Percentiles rank a stretch among this genome's conserved stretches.
These are phyloP conservation scores for Eubasilissa splendida DNA, from an alignment of 2,888 invertebrate genomes.

Conservation along the genomic window DNA sequence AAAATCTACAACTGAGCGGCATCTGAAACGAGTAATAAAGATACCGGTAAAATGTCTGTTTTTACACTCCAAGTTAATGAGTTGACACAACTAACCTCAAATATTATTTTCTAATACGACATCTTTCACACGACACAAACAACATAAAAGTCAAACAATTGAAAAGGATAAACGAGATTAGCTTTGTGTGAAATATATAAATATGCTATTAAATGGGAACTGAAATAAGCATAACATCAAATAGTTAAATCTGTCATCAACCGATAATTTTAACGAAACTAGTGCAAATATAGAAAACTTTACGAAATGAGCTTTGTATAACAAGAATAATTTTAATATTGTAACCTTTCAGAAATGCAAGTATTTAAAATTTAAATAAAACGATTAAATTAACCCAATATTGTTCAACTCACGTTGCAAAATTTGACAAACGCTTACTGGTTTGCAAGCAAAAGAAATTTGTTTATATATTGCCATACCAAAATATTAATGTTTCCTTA, in stretches of 20 bases:
- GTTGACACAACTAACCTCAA: constrained; percentile 40
- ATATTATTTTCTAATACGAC: background rate
- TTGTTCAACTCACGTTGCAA: constrained; percentile 34
- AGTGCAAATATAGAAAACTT: background rate
- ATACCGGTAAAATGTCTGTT: background rate
- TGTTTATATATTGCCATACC: constrained; percentile 4
- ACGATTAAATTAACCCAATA: constrained; percentile 16
- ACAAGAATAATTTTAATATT: background rate
- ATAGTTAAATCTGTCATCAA: constrained; percentile 11
- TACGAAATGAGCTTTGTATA: background rate
- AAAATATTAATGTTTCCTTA: background rate
- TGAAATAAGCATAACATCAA: constrained; percentile 14
- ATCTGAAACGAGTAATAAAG: constrained; percentile 68
- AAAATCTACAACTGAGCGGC: constrained; percentile 96
- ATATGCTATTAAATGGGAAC: background rate
- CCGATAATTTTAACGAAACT: background rate
- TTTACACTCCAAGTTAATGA: background rate
- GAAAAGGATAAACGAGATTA: background rate
- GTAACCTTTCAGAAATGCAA: background rate
- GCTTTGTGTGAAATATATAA: background rate
- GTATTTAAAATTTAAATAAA: constrained; percentile 2
- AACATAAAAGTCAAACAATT: background rate
- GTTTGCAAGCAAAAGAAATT: constrained; percentile 26
- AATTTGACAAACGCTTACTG: constrained; percentile 28
- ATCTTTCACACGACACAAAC: background rate